Evolutionary conservation across 2,113 vertebrate genomes (phyloP).

Genomic region (Solea solea): DNA sequence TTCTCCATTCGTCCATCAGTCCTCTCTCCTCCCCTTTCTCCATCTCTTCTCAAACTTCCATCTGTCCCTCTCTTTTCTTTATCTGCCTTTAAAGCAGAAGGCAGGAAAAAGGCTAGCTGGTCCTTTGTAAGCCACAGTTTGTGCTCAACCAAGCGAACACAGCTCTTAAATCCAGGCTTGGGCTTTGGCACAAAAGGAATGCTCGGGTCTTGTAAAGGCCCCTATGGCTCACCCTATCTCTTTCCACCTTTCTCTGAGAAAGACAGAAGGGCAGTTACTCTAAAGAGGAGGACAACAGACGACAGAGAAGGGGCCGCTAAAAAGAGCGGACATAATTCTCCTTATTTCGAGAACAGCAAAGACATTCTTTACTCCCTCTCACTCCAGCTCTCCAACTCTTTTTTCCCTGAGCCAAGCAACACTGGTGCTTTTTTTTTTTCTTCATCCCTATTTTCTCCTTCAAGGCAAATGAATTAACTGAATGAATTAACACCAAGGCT

Average conservation of each 20-base stretch:
- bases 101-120: constrained; percentile 67
- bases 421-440: constrained; percentile 44
- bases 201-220: constrained; percentile 64
- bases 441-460: constrained; percentile 51
- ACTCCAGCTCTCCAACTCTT: constrained; percentile 39
- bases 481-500: constrained; percentile 72
- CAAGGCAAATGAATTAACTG: constrained; percentile 69
- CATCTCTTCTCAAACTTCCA: constrained; percentile 64
- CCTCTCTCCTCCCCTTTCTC: constrained; percentile 24
- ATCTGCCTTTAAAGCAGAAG: constrained; percentile 66
- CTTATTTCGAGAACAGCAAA: constrained; percentile 55
- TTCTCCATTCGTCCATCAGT: constrained; percentile 18
- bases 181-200: constrained; percentile 71
- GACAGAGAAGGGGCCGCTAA: constrained; percentile 28
- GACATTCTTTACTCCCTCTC: constrained; percentile 34
- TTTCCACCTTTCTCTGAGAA: constrained; percentile 58
- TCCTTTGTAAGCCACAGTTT: constrained; percentile 74
- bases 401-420: constrained; percentile 63
- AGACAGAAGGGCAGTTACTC: constrained; percentile 51
- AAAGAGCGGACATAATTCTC: constrained; percentile 56
- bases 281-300: constrained; percentile 42
- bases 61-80: constrained; percentile 71
- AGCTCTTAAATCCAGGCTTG: constrained; percentile 70
- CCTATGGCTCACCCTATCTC: constrained; percentile 60
- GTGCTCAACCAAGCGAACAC: constrained; percentile 74